Evolutionary conservation across 2,888 invertebrate genomes (phyloP).

Genomic region (Cosmia trapezina): DNA sequence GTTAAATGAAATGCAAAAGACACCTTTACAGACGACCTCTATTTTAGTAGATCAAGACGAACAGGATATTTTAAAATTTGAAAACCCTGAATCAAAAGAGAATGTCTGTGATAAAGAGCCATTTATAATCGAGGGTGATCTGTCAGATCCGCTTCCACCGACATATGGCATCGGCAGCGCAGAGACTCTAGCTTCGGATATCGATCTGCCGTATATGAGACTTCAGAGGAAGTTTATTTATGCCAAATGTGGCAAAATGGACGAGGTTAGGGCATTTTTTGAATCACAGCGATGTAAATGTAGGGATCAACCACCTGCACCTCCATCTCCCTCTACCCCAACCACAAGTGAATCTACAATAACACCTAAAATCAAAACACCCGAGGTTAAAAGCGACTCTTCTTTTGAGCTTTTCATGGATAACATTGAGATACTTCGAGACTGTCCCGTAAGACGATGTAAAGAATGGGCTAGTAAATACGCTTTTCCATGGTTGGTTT

Average conservation of each 20-base stretch:
- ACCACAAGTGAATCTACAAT: conserved; percentile 29
- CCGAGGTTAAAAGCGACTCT: conserved; percentile 68
- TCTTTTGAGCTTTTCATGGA: conserved; percentile 77
- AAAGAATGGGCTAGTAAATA: conserved; percentile 69
- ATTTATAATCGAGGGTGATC: conserved; percentile 80
- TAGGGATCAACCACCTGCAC: conserved; percentile 47
- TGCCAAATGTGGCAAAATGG: conserved; percentile 83
- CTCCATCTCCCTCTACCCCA: conserved; percentile 18
- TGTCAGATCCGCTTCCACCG: conserved; percentile 72
- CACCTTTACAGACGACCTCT: conserved; percentile 68
- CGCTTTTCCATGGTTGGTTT: conserved; percentile 75
- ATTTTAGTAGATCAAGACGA: conserved; percentile 76
- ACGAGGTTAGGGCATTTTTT: conserved; percentile 79
- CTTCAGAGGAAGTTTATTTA: conserved; percentile 81
- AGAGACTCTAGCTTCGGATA: conserved; percentile 80
- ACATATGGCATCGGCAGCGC: conserved; percentile 82
- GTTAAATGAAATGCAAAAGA: conserved; percentile 82
- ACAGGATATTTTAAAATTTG: conserved; percentile 76
- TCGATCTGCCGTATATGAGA: conserved; percentile 79
- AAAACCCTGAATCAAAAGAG: conserved; percentile 57
- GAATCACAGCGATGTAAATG: conserved; percentile 81
- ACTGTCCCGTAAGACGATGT: conserved; percentile 77
- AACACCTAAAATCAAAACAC: conserved; percentile 11
- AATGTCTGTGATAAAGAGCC: conserved; percentile 76
- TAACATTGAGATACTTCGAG: conserved; percentile 71